These are phyloP conservation scores for Drosophila paulistorum DNA, from an alignment of 1,140 invertebrate genomes.

Conservation along the genomic window DNA sequence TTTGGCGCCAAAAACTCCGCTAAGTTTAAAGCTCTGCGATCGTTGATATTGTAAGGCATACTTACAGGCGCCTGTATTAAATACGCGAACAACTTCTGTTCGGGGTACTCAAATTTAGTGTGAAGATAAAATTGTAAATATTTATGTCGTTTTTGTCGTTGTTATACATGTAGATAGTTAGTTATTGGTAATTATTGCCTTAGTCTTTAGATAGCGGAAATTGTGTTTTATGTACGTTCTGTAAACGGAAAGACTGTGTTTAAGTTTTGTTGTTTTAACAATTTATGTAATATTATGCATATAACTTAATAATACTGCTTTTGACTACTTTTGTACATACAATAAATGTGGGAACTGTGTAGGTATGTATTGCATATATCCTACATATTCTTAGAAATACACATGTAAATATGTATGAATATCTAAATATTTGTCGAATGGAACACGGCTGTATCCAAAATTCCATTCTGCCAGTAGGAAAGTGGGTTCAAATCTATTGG, in stretches of 20 bases:
- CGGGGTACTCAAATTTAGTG: slow-evolving; percentile 29
- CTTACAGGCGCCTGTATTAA: slow-evolving; percentile 47
- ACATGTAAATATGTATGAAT: slow-evolving; percentile 44
- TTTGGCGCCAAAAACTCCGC: slow-evolving; percentile 88
- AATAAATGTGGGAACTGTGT: slow-evolving; percentile 34
- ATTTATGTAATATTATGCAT: slow-evolving; percentile 37
- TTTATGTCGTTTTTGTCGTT: slow-evolving; percentile 31
- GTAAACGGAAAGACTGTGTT: slow-evolving; percentile 79
- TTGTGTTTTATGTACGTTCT: slow-evolving; percentile 72
- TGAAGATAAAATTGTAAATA: slow-evolving; percentile 40
- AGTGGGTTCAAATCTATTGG: no score
- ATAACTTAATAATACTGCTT: slow-evolving; percentile 20
- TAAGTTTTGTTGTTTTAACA: slow-evolving; percentile 74
- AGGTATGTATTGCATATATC: slow-evolving; percentile 42
- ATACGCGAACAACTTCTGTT: slow-evolving; percentile 34
- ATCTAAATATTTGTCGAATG: no score
- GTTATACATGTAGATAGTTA: slow-evolving; percentile 45
- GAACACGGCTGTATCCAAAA: no score
- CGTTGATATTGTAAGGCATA: slow-evolving; percentile 59
- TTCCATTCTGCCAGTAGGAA: no score
- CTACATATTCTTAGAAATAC: no score
- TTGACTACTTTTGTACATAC: slow-evolving; percentile 20
- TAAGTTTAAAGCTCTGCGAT: slow-evolving; percentile 87
- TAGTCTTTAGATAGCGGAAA: slow-evolving; percentile 72
- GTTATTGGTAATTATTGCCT: slow-evolving; percentile 54